Base-by-base conservation (phyloP, 2,113 vertebrate species). In the Malaclemys terrapin region DNA sequence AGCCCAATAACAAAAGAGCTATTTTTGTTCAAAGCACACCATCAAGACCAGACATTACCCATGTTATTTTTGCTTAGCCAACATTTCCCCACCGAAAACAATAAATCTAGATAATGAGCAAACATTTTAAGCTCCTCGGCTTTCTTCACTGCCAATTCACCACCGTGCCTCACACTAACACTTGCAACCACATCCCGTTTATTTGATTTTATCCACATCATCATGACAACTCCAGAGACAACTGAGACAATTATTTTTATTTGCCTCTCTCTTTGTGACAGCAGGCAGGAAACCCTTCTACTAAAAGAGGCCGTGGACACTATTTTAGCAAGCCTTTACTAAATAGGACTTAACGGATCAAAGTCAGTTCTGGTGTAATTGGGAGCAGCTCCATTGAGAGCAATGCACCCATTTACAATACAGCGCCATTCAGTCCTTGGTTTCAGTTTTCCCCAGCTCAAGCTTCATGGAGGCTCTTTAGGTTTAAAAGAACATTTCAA, bases 121-220 rank as follows among this genome's bases (percentile, higher is more conserved):
- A 97, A 96, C 92, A 93, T 97, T 94, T 86, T 56, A 57, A 95
- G 96, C 92, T 88, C 94, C 94, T 92, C 89, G 82, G 47, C 93
- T 80, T 53, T 88, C 94, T 91, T 84, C 9, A 89, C 97, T 94
- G 97, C 97, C 98, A 97, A 78, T 52, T 92, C 93, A 12, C 53
- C 82, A 84, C 96, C 8, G 62, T 90, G 91, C 94, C 97, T 97
- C 97, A 93, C 96, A 57, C 96, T 97, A 98, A 98, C 97, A 94
- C 93, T 87, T 91, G 72, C 93, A 97, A 93, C 96, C 94, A 91
- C 97, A 96, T 86, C 91, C 95, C 88, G 91, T 97, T 97, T 90
- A 95, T 97, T 97, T 95, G 97, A 98, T 97, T 96, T 97, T 97
- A 97, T 97, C 98, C 96, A 96, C 95, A 85, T 94, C 97, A 91